Percentiles rank a stretch among this genome's conserved stretches.
Conservation (phyloP, 2,888 invertebrate genomes). For the Spilarctia lutea region DNA sequence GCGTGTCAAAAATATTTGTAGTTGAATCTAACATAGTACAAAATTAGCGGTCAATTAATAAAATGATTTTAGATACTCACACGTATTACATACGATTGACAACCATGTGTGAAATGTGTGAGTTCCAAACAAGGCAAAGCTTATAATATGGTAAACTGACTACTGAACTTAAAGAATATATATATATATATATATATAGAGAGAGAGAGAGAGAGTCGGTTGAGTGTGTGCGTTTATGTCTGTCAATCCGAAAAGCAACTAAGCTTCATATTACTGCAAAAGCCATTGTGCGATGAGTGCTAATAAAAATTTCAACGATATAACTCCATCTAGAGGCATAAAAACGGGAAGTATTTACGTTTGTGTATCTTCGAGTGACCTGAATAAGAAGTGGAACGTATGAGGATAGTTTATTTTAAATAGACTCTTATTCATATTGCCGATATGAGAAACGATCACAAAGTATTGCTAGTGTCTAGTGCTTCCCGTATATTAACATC, state of each 20-base stretch:
- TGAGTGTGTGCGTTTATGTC: slow-evolving; percentile 3
- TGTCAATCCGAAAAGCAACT: slow-evolving; percentile 15
- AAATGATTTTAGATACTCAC: too few species aligned
- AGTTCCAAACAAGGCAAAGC: too few species aligned
- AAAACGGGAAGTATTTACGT: slow-evolving; percentile 17
- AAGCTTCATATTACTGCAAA: slow-evolving; percentile 39
- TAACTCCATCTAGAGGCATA: slow-evolving; percentile 23
- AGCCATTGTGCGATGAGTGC: slow-evolving; percentile 29
- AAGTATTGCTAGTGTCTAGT: neutral
- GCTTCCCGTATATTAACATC: neutral
- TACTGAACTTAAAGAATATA: too few species aligned
- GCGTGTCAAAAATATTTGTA: neutral
- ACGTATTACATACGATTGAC: neutral
- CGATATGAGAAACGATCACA: neutral
- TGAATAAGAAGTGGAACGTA: neutral
- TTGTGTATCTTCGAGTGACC: slow-evolving; percentile 6
- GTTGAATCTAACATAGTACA: neutral
- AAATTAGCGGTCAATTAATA: neutral
- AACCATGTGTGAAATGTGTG: too few species aligned
- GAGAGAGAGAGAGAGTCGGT: too few species aligned
- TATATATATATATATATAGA: too few species aligned
- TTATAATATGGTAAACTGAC: too few species aligned
- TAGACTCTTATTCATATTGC: neutral
- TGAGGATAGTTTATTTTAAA: neutral
- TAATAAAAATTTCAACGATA: slow-evolving; percentile 37